Conservation (phyloP, 2,888 invertebrate genomes). For the Cerastis rubricosa region DNA sequence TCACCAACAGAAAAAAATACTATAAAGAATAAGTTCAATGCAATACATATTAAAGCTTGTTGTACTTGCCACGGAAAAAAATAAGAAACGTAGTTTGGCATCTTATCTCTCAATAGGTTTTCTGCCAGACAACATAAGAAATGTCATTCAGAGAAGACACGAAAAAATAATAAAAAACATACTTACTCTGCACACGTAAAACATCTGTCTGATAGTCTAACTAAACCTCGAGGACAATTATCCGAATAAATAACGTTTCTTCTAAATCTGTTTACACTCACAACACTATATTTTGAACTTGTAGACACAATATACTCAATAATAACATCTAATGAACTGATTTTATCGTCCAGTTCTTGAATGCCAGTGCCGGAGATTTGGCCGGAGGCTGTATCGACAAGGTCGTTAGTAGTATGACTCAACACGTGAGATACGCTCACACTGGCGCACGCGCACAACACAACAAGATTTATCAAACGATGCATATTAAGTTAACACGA, state of each 20-base stretch:
- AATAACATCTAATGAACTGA: constrained; percentile 5
- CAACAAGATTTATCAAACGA: constrained; percentile 27
- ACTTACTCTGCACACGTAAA: constrained; percentile 52
- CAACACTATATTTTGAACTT: not conserved
- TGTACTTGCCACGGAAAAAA: not conserved
- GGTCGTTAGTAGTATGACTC: constrained; percentile 36
- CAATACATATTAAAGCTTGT: not conserved
- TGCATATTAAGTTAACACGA: constrained; percentile 48
- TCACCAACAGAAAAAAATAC: not conserved
- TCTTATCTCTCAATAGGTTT: not conserved
- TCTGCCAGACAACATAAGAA: not conserved
- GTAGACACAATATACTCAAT: not conserved
- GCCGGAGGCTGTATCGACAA: constrained; percentile 38
- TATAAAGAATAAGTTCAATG: not conserved
- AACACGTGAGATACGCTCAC: constrained; percentile 39
- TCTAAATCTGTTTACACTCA: constrained; percentile 5
- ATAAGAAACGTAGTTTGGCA: not conserved
- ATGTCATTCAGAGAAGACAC: not conserved
- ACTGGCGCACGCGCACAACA: constrained; percentile 43
- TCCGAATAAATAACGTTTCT: constrained; percentile 39
- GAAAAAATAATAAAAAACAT: not conserved
- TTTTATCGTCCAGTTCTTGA: not conserved
- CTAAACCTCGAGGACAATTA: constrained; percentile 21
- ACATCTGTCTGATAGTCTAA: constrained; percentile 29
- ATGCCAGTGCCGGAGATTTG: not conserved